Percentiles rank a stretch among this genome's conserved stretches.
phyloP scores from a whole-genome alignment of 2,888 invertebrate genomes.

The Spisula subtruncata region DNA sequence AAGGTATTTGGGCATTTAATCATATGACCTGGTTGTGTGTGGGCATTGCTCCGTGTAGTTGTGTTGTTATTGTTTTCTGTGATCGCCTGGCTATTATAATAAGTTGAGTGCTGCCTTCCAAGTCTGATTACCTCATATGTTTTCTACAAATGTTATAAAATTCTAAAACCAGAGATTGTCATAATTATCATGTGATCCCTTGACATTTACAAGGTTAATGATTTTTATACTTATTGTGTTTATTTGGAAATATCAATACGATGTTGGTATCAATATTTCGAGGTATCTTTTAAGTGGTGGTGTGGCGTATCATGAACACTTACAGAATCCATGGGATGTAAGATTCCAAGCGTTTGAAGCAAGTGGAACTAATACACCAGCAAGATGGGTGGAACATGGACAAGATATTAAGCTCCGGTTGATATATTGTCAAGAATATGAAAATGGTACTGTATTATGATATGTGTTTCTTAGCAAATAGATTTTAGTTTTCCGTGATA shows the following conservation, averaged over 20 bases:
- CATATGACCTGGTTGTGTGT: too few relatives aligned
- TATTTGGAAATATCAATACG: too few relatives aligned
- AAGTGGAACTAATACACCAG: background rate
- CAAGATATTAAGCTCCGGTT: slow-evolving; percentile 34
- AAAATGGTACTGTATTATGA: background rate
- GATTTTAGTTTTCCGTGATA: too few relatives aligned
- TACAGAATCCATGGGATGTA: slow-evolving; percentile 1
- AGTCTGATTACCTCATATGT: too few relatives aligned
- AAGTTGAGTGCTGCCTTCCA: too few relatives aligned
- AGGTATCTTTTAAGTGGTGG: background rate
- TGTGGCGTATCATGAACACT: background rate
- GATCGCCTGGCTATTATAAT: too few relatives aligned
- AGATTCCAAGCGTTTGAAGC: slow-evolving; percentile 34
- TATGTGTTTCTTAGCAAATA: too few relatives aligned
- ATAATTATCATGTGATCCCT: background rate
- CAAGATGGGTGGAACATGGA: background rate
- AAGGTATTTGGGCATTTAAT: too few relatives aligned
- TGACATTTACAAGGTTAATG: too few relatives aligned
- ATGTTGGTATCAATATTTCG: background rate
- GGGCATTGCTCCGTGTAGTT: too few relatives aligned
- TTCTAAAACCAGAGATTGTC: background rate
- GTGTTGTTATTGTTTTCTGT: too few relatives aligned
- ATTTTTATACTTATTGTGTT: too few relatives aligned
- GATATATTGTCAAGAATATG: slow-evolving; percentile 12
- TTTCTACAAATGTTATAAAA: background rate